These are phyloP conservation scores for Menidia beryllina DNA, from an alignment of 2,113 vertebrate species.

Conservation along the genomic window DNA sequence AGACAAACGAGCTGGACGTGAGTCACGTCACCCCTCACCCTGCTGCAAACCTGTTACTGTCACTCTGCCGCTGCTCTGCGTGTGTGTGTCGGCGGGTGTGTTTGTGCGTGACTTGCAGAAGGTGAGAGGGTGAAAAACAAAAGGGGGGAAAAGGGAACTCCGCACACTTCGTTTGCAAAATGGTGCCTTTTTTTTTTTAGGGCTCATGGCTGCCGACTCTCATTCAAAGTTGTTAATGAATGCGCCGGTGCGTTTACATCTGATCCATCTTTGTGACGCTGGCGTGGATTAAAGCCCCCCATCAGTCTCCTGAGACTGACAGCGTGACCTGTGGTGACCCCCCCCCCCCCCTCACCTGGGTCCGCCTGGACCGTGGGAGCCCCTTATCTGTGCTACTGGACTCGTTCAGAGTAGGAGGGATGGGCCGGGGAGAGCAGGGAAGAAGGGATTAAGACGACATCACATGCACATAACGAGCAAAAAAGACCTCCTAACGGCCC, in stretches of 20 bases:
- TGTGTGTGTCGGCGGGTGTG: slow-evolving; percentile 27
- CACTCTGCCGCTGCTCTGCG: slow-evolving; percentile 72
- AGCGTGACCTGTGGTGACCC: slow-evolving; percentile 57
- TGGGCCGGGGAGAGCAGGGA: too few species aligned
- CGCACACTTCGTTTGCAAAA: neutral
- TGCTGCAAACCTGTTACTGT: slow-evolving; percentile 84
- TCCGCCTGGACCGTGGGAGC: slow-evolving; percentile 55
- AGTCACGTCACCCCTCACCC: slow-evolving; percentile 73
- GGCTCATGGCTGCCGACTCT: neutral
- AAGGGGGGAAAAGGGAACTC: neutral
- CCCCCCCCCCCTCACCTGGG: slow-evolving; percentile 51
- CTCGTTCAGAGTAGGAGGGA: neutral
- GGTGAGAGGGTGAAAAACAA: neutral
- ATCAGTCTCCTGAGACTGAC: slow-evolving; percentile 72
- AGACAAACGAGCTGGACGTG: slow-evolving; percentile 67
- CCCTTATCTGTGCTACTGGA: slow-evolving; percentile 59
- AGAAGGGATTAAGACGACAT: neutral
- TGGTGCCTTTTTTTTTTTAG: neutral
- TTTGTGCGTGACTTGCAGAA: slow-evolving; percentile 1
- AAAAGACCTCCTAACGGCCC: neutral
- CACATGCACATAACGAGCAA: neutral
- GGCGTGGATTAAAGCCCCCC: slow-evolving; percentile 71
- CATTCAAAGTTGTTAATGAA: neutral
- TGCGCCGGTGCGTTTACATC: slow-evolving; percentile 70
- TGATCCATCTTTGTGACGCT: slow-evolving; percentile 87